Evolutionary conservation across 2,113 vertebrate species (phyloP).

Genomic region (Tragulus kanchil): DNA sequence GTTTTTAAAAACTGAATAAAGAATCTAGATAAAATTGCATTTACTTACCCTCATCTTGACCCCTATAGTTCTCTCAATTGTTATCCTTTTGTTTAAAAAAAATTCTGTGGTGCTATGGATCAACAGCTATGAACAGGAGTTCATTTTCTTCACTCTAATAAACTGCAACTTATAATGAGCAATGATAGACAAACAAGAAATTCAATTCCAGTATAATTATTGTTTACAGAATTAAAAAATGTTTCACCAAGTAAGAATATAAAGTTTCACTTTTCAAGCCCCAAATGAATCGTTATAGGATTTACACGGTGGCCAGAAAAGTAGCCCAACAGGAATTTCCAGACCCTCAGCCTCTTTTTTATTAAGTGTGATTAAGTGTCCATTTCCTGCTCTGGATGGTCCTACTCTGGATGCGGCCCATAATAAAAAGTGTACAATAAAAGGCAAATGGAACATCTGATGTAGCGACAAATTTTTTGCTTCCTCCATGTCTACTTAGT

Average conservation of each 20-base stretch:
- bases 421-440: slow-evolving; percentile 33
- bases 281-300: slow-evolving; percentile 36
- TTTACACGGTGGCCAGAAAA: slow-evolving; percentile 26
- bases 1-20: background rate
- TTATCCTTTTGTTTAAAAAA: background rate
- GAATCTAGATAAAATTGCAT: slow-evolving; percentile 28
- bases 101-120: background rate
- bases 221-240: slow-evolving; percentile 23
- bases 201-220: background rate
- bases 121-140: background rate
- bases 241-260: slow-evolving; percentile 47
- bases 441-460: background rate
- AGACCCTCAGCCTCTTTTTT: slow-evolving; percentile 30
- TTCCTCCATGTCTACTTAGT: background rate
- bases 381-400: background rate
- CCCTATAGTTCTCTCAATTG: background rate
- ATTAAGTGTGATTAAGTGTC: background rate
- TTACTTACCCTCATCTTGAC: background rate
- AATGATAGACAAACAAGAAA: background rate
- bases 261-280: slow-evolving; percentile 43
- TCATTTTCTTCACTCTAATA: slow-evolving; percentile 26
- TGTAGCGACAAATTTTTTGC: background rate
- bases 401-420: background rate
- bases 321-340: background rate
- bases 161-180: background rate